Percentiles rank a stretch among this genome's conserved stretches.
These are phyloP conservation scores for Drosophila putrida DNA, from an alignment of 2,888 invertebrate species.

Conservation along the genomic window DNA sequence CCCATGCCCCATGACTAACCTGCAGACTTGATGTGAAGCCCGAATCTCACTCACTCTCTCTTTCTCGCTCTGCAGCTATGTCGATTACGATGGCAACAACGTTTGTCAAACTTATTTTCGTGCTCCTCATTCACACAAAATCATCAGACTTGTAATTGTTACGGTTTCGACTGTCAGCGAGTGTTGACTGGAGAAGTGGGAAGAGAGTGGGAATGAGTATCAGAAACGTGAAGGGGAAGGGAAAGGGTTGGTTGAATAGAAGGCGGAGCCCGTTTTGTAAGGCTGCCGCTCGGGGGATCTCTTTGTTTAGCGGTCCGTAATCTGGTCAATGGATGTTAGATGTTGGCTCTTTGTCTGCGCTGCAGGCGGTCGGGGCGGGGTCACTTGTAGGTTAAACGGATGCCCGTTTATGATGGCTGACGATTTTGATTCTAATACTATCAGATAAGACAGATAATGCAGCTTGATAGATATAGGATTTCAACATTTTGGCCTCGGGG, in stretches of 20 bases:
- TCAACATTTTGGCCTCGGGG: constrained; percentile 7
- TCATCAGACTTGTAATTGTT: constrained; percentile 67
- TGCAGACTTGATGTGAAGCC: constrained; percentile 66
- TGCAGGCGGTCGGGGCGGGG: constrained; percentile 37
- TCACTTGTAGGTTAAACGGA: constrained; percentile 72
- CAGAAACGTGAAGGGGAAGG: neutral
- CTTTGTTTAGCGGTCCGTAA: constrained; percentile 55
- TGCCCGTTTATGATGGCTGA: constrained; percentile 52
- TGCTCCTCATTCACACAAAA: constrained; percentile 50
- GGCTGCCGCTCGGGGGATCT: constrained; percentile 28
- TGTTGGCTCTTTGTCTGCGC: constrained; percentile 54
- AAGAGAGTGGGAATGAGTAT: too few relatives aligned
- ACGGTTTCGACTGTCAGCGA: constrained; percentile 55
- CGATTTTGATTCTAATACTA: constrained; percentile 52
- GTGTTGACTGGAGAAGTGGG: neutral
- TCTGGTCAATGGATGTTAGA: constrained; percentile 59
- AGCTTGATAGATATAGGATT: constrained; percentile 19
- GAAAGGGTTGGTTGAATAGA: neutral
- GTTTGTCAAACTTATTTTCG: constrained; percentile 69
- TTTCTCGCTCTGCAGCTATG: constrained; percentile 3
- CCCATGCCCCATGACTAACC: constrained; percentile 59
- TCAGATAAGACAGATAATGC: constrained; percentile 29
- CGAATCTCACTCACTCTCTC: constrained; percentile 21
- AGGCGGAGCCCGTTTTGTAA: constrained; percentile 14
- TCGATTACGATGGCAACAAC: constrained; percentile 71